Percentiles rank a stretch among this genome's conserved stretches.
phyloP scores from a whole-genome alignment of 2,113 vertebrate genomes.

The Bucco capensis region DNA sequence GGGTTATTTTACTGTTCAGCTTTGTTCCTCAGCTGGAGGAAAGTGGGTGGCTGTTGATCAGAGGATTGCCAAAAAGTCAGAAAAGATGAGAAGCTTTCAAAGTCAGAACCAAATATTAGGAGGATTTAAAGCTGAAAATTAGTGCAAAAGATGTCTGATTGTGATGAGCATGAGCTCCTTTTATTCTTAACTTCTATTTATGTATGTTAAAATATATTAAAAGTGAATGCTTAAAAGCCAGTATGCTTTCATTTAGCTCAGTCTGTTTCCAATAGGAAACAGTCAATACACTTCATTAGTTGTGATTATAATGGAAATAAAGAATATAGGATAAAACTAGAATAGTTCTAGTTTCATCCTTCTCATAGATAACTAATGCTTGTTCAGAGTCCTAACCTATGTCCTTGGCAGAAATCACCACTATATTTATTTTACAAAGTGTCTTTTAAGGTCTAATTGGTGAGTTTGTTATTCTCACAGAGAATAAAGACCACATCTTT shows the following conservation, averaged over 20 bases:
- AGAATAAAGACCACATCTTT: slow-evolving; percentile 14
- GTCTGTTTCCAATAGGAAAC: background rate
- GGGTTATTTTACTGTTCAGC: background rate
- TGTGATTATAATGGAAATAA: background rate
- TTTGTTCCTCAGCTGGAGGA: background rate
- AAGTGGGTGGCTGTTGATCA: background rate
- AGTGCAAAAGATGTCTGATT: background rate
- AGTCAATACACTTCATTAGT: background rate
- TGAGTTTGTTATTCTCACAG: background rate
- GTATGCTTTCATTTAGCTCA: background rate
- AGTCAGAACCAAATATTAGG: background rate
- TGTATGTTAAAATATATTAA: background rate
- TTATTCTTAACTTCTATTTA: background rate
- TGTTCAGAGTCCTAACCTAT: background rate
- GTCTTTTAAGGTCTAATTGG: background rate
- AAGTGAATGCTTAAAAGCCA: background rate
- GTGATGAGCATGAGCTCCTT: background rate
- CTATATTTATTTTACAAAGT: background rate
- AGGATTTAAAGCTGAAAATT: background rate
- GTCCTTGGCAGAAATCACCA: background rate
- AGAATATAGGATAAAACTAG: background rate
- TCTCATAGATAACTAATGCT: background rate
- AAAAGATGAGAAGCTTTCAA: background rate
- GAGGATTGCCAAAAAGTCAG: background rate
- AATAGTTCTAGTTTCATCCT: background rate